phyloP scores from a whole-genome alignment of 2,888 invertebrate genomes.

The Oligia latruncula region DNA sequence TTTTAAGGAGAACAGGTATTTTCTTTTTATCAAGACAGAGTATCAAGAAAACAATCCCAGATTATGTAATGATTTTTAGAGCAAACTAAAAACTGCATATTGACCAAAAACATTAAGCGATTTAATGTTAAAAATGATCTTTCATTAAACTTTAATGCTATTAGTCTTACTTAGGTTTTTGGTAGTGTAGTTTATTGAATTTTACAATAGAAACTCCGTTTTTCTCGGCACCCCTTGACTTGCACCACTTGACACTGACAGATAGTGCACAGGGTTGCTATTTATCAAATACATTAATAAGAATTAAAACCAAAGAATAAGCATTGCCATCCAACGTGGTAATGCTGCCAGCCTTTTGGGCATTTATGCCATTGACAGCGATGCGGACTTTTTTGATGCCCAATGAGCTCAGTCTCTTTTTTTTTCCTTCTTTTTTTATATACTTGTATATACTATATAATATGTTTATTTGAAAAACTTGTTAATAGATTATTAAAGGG shows the following conservation, averaged over 20 bases:
- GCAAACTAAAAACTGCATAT: constrained; percentile 15
- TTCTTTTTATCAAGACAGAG: constrained; percentile 35
- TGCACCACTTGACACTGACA: constrained; percentile 64
- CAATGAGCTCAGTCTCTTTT: too few species aligned
- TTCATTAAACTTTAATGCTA: constrained; percentile 1
- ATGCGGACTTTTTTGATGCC: too few species aligned
- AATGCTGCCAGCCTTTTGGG: too few species aligned
- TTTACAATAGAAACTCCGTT: constrained; percentile 36
- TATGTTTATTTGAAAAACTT: too few species aligned
- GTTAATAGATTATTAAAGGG: too few species aligned
- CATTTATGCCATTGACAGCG: too few species aligned
- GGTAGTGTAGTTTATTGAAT: constrained; percentile 31
- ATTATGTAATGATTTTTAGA: constrained; percentile 78
- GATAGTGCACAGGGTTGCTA: constrained; percentile 44
- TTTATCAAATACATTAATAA: neutral
- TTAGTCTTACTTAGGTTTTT: constrained; percentile 52
- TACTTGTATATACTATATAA: too few species aligned
- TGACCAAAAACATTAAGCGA: neutral
- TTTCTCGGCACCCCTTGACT: constrained; percentile 56
- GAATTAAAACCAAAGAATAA: too few species aligned
- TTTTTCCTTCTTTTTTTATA: too few species aligned
- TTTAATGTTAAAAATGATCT: neutral
- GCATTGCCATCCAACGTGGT: too few species aligned
- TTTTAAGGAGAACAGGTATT: neutral
- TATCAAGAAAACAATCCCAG: constrained; percentile 68